Evolutionary conservation across 2,113 vertebrate genomes (phyloP), one percentile per base, ranked within the genome.

Genomic region (Aythya baeri): DNA sequence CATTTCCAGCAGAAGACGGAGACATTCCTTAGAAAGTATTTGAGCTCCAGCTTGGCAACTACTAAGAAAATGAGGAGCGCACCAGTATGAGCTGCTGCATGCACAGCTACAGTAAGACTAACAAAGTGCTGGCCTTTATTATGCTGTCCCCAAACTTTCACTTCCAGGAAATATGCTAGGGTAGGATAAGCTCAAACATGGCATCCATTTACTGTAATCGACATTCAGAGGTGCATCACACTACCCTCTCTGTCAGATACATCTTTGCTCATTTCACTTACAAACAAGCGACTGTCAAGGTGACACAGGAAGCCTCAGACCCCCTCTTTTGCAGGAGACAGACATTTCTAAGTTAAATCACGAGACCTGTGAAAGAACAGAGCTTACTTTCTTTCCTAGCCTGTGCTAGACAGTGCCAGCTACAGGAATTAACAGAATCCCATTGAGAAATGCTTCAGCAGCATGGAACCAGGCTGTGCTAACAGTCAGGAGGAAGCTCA

Each of bases 351-450:
- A 70, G 26, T 91, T 32, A 72, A 83, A 67, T 86, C 94, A 91
- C 1, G 0, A 91, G 90, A 70, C 14, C 27, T 9, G 7, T 49
- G 73, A 26, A 52, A 86, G 83, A 78, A 96, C 80, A 94, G 92
- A 88, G 82, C 88, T 68, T 44, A 34, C 49, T 88, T 93, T 93
- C 70, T 94, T 52, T 49, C 74, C 77, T 32, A 46, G 38, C 74
- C 38, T 54, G 86, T 94, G 88, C 83, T 67, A 95, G 83, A 79
- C 77, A 63, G 82, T 87, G 74, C 80, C 92, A 94, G 94, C 93
- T 92, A 26, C 71, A 86, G 91, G 43, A 87, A 84, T 62, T 17
- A 79, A 87, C 58, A 96, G 94, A 85, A 89, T 61, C 77, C 86
- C 80, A 86, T 7, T 93, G 88, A 93, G 83, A 50, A 68, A 57